These are phyloP conservation scores for Brotogeris chrysoptera DNA, from an alignment of 2,797 vertebrate species.

Conservation along the genomic window DNA sequence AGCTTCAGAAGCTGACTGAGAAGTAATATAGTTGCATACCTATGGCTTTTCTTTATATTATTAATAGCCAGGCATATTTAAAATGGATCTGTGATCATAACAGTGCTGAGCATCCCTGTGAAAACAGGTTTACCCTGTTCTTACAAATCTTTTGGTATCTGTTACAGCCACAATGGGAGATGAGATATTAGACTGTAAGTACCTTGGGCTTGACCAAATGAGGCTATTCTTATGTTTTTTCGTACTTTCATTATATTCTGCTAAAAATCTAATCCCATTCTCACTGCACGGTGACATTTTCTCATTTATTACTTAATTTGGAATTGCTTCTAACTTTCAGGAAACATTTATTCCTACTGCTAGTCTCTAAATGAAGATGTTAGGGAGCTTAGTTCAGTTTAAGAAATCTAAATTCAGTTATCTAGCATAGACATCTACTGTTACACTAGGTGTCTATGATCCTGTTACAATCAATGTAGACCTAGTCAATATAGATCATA, in stretches of 20 bases:
- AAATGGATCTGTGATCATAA: not conserved
- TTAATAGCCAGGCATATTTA: not conserved
- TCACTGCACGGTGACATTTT: not conserved
- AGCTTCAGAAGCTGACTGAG: not conserved
- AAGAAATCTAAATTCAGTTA: conserved; percentile 12
- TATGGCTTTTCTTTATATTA: not conserved
- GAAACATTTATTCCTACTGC: conserved; percentile 19
- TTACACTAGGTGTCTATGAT: not conserved
- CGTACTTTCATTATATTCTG: not conserved
- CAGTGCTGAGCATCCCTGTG: not conserved
- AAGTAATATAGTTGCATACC: not conserved
- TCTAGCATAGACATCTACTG: not conserved
- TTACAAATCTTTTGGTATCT: not conserved
- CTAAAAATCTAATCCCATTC: conserved; percentile 29
- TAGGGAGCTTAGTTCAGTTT: not conserved
- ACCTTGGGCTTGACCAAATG: not conserved
- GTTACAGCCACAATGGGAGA: not conserved
- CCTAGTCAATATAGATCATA: conserved; percentile 9
- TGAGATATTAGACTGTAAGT: not conserved
- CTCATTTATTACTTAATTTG: conserved; percentile 35
- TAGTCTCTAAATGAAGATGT: not conserved
- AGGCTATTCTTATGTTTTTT: not conserved
- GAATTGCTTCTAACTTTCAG: conserved; percentile 17
- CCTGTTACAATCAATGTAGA: conserved; percentile 30
- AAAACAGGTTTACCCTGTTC: not conserved